Conservation (phyloP, 2,888 invertebrate species). For the Patella ulyssiponensis region DNA sequence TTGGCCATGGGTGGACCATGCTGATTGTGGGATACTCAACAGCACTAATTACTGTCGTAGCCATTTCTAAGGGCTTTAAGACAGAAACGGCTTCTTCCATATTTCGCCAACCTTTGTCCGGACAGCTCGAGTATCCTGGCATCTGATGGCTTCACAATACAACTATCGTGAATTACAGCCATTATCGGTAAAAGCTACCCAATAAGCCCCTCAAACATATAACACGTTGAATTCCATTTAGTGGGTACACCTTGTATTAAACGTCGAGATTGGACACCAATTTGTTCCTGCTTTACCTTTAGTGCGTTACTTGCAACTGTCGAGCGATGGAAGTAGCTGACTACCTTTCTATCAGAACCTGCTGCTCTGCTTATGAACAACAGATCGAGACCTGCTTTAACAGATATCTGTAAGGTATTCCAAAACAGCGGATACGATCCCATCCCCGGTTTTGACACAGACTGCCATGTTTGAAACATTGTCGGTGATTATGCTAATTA, state of each 20-base stretch:
- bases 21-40: slow-evolving; percentile 13
- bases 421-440: too few relatives aligned
- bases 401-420: neutral
- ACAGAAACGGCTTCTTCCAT: slow-evolving; percentile 17
- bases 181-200: neutral
- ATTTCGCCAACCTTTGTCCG: slow-evolving; percentile 18
- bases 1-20: slow-evolving; percentile 23
- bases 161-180: neutral
- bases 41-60: slow-evolving; percentile 14
- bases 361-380: neutral
- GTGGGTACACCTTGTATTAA: slow-evolving; percentile 13
- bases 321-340: neutral
- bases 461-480: neutral
- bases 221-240: slow-evolving; percentile 8
- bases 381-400: neutral
- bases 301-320: too few relatives aligned
- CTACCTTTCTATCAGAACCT: neutral
- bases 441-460: too few relatives aligned
- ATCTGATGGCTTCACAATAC: too few relatives aligned
- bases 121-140: slow-evolving; percentile 15
- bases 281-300: too few relatives aligned
- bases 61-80: slow-evolving; percentile 22
- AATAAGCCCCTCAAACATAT: neutral
- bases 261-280: too few relatives aligned
- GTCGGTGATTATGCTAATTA: neutral